These are phyloP conservation scores for Crotophaga sulcirostris DNA, from an alignment of 2,113 vertebrate genomes.

Conservation along the genomic window DNA sequence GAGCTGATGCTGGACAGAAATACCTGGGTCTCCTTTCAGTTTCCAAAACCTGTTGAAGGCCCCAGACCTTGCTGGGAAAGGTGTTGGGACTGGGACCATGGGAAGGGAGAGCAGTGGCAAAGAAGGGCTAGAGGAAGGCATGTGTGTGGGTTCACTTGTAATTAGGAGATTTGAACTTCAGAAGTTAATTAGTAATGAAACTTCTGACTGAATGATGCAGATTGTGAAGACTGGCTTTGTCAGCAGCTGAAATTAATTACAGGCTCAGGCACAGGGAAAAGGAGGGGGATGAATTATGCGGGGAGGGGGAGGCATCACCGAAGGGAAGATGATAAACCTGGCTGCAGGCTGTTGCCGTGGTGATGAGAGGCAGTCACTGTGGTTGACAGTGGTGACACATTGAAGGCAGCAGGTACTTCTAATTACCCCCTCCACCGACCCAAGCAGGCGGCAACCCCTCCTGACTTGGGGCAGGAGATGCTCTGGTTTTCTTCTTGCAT, in stretches of 20 bases:
- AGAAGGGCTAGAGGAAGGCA: background rate
- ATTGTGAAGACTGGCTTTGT: slow-evolving; percentile 70
- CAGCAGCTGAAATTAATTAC: slow-evolving; percentile 76
- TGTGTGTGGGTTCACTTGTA: slow-evolving; percentile 28
- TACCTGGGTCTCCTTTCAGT: background rate
- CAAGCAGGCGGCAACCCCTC: background rate
- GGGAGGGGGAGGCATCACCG: slow-evolving; percentile 2
- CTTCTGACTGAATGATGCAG: slow-evolving; percentile 59
- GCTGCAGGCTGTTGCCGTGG: slow-evolving; percentile 65
- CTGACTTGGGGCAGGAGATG: background rate
- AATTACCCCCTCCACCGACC: slow-evolving; percentile 21
- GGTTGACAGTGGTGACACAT: background rate
- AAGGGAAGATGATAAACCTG: slow-evolving; percentile 53
- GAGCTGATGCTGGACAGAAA: background rate
- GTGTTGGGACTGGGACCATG: rapidly evolving
- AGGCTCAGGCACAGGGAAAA: slow-evolving; percentile 59
- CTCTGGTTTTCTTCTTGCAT: background rate
- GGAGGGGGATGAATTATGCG: background rate
- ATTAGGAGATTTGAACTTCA: slow-evolving; percentile 74
- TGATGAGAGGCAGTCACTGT: slow-evolving; percentile 25
- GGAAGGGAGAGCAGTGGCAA: background rate
- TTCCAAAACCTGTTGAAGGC: background rate
- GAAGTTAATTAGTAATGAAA: slow-evolving; percentile 79
- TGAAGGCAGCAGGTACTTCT: slow-evolving; percentile 32
- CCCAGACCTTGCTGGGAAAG: background rate